A percentile compares a stretch with the other conserved stretches of the same genome.
phyloP scores from a whole-genome alignment of 2,113 vertebrate genomes.

The Acrocephalus arundinaceus region DNA sequence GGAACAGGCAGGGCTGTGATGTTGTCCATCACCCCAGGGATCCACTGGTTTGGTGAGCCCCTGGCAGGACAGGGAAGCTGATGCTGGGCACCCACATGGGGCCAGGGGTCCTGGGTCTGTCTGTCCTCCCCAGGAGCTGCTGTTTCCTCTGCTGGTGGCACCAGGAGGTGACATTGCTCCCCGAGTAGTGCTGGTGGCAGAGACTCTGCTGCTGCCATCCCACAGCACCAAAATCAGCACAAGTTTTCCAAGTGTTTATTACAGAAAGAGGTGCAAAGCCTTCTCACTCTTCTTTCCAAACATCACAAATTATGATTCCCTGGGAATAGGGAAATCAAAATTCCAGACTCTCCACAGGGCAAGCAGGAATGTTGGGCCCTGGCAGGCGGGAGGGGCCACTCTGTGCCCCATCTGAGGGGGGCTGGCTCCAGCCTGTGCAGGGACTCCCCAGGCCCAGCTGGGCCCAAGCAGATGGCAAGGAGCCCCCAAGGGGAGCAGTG shows the following conservation, averaged over 20 bases:
- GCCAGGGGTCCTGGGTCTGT: neutral
- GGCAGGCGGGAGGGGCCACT: neutral
- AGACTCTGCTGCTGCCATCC: neutral
- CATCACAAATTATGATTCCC: neutral
- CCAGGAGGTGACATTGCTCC: neutral
- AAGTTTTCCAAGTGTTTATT: neutral
- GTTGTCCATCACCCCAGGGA: neutral
- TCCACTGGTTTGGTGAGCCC: accelerated
- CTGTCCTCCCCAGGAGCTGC: neutral
- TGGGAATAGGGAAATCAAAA: neutral
- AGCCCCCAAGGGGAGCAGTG: neutral
- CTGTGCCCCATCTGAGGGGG: neutral
- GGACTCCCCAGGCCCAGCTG: neutral
- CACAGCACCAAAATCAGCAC: neutral
- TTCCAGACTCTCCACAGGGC: neutral
- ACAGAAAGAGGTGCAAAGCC: neutral
- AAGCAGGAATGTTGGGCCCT: neutral
- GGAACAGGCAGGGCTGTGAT: neutral
- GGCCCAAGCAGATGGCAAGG: neutral
- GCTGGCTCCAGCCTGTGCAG: neutral
- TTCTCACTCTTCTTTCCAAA: neutral
- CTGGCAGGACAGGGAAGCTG: neutral
- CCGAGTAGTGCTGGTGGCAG: neutral
- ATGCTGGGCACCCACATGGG: neutral
- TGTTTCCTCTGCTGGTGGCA: neutral